phyloP scores from a whole-genome alignment of 1,140 invertebrate genomes.

The Pachyrhynchus sulphureomaculatus region DNA sequence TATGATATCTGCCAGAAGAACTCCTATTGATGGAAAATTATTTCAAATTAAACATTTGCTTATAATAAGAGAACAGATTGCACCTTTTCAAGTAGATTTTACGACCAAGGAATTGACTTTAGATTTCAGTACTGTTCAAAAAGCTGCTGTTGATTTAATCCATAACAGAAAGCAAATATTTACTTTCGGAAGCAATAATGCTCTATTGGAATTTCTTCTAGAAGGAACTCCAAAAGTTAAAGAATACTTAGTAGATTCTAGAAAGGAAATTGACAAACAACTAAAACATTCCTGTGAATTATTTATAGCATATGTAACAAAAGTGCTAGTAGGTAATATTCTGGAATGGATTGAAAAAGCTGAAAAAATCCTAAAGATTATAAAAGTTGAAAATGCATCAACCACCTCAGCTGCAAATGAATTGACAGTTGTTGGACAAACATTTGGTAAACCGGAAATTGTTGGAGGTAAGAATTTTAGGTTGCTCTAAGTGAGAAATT shows the following conservation, averaged over 20 bases:
- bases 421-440: conserved; percentile 49
- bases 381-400: conserved; percentile 21
- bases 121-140: conserved; percentile 88
- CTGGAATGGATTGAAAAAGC: conserved; percentile 34
- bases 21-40: conserved; percentile 84
- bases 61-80: conserved; percentile 95
- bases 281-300: conserved; percentile 89
- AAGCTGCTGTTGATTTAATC: conserved; percentile 81
- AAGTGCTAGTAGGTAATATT: conserved; percentile 64
- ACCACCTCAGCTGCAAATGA: conserved; percentile 22
- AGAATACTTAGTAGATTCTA: conserved; percentile 89
- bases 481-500: too few species aligned
- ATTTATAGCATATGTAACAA: conserved; percentile 82
- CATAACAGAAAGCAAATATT: conserved; percentile 87
- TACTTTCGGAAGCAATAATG: conserved; percentile 84
- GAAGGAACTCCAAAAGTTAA: conserved; percentile 90
- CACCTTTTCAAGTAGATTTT: conserved; percentile 97
- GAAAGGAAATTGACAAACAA: conserved; percentile 91
- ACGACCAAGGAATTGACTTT: conserved; percentile 88
- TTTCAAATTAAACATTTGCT: conserved; percentile 98
- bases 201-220: conserved; percentile 86
- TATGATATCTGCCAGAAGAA: conserved; percentile 66
- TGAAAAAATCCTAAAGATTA: conserved; percentile 37
- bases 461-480: conserved; percentile 54
- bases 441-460: conserved; percentile 57